Evolutionary conservation across 1,140 invertebrate species (phyloP), one percentile per base, ranked within the genome.

Genomic region (Hydropsyche tenuis): DNA sequence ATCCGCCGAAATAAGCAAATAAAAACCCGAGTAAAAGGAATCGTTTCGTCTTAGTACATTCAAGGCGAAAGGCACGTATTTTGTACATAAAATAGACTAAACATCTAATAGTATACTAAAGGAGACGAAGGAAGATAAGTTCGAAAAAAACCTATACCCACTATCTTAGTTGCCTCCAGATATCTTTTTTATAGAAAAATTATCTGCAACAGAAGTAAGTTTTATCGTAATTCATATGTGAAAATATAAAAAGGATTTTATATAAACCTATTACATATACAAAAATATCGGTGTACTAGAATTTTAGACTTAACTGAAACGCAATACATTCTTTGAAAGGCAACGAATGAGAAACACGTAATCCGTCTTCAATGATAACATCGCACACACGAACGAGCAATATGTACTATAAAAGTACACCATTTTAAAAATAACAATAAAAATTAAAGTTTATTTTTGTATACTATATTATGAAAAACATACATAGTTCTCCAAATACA

Each of bases 51-150:
- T 22, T 37, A 66, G 42, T 45, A 42, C 27, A 11, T 43, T n/a
- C 37, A 23, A 16, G 18, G 27, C 16, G 27, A 23, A 43, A 18
- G 9, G 43, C 65, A 48, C 65, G 65, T 68, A 68, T 27, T 68
- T 68, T 68, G 43, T 23, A 48, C 65, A 68, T 68, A 68, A 68
- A 68, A 68, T 68, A 68, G 45, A 68, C 43, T 30, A 43, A 68
- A 68, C 48, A 45, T 23, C 23, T 46, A 4, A 22, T 18, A 65
- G 37, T 23, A 65, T 25, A 65, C 56, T 60, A 60, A 60, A 60
- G 56, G 22, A 14, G 20, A 60, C 20, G 14, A 25, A 6, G n/a
- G 5, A 14, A 23, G 56, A 56, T 56, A 23, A 56, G 51, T 4
- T 1, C 51, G 22, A 25, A 60, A 60, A 60, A 60, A 25, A 53